These are phyloP conservation scores for Alca torda DNA, from an alignment of 2,797 vertebrate genomes.

Conservation along the genomic window DNA sequence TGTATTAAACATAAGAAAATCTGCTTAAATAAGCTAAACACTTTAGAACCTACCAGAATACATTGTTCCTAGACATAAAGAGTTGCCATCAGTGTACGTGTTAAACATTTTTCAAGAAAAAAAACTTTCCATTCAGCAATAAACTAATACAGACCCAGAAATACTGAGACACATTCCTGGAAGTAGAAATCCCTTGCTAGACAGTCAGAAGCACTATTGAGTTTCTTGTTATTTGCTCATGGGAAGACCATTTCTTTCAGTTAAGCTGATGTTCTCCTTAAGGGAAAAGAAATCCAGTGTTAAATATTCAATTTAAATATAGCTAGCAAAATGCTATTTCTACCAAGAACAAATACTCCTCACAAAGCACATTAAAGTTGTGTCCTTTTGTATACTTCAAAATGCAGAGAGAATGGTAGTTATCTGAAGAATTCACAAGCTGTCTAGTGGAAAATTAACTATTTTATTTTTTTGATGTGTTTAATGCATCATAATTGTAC, in stretches of 20 bases:
- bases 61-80: background rate
- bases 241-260: background rate
- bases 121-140: background rate
- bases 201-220: background rate
- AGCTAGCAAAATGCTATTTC: background rate
- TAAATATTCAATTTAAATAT: background rate
- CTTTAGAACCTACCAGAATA: background rate
- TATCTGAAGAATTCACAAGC: background rate
- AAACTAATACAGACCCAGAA: background rate
- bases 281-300: background rate
- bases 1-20: background rate
- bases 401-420: background rate
- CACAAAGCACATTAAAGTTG: background rate
- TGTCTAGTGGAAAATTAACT: background rate
- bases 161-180: background rate
- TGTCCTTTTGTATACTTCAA: background rate
- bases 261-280: background rate
- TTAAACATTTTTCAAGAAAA: background rate
- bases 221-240: background rate
- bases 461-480: background rate
- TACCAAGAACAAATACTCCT: background rate
- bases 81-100: background rate
- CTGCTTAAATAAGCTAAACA: background rate
- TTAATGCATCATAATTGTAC: background rate
- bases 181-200: background rate